These are phyloP conservation scores for Platichthys stellatus DNA, from an alignment of 2,113 vertebrate genomes.

Conservation along the genomic window DNA sequence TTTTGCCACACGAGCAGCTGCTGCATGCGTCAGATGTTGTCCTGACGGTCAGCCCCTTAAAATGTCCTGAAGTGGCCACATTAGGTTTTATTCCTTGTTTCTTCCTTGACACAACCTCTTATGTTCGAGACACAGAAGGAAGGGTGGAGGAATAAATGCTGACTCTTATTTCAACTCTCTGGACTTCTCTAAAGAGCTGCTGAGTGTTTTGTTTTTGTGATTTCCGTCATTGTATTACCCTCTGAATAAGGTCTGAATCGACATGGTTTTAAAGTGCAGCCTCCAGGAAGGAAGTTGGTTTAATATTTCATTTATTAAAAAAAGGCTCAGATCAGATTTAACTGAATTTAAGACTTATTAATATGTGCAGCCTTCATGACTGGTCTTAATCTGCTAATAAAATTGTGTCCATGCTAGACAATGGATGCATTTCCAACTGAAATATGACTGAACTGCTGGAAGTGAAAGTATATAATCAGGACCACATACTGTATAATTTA, in stretches of 20 bases:
- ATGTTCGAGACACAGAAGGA: not conserved
- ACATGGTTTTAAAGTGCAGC: not conserved
- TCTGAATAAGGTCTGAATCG: not conserved
- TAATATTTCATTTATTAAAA: not conserved
- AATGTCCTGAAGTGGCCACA: not conserved
- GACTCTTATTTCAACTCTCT: too few relatives aligned
- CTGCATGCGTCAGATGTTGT: slow-evolving; percentile 15
- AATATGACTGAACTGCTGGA: too few relatives aligned
- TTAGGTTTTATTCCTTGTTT: not conserved
- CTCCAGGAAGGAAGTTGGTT: not conserved
- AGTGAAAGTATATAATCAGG: not conserved
- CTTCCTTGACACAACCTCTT: not conserved
- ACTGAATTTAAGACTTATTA: not conserved
- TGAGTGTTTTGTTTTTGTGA: not conserved
- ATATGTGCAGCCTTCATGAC: too few relatives aligned
- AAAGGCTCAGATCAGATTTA: not conserved
- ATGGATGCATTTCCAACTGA: too few relatives aligned
- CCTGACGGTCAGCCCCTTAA: not conserved
- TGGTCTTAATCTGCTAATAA: too few relatives aligned
- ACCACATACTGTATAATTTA: not conserved
- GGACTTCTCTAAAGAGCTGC: too few relatives aligned
- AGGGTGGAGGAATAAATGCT: not conserved
- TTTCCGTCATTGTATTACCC: not conserved
- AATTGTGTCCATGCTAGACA: too few relatives aligned
- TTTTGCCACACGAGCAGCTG: slow-evolving; percentile 4